A percentile compares a stretch with the other conserved stretches of the same genome.
phyloP scores from a whole-genome alignment of 2,797 vertebrate genomes.

The Pelochelys cantorii region DNA sequence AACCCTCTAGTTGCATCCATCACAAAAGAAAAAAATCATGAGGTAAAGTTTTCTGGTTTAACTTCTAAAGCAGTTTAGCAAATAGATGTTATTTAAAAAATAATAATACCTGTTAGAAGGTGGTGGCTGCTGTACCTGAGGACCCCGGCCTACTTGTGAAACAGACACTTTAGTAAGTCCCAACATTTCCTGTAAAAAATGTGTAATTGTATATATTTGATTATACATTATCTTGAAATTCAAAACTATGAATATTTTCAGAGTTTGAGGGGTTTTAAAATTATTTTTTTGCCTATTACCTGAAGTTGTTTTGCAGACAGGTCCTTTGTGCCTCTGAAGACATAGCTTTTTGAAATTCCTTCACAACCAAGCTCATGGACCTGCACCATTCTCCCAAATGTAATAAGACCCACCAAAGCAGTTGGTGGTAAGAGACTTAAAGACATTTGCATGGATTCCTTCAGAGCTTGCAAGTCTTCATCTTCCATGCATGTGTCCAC shows the following conservation, averaged over 20 bases:
- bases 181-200: conserved; percentile 90
- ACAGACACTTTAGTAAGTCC: conserved; percentile 91
- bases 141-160: conserved; percentile 87
- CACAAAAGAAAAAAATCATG: not conserved
- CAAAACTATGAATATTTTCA: not conserved
- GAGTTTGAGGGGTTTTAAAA: not conserved
- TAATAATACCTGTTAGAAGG: conserved; percentile 90
- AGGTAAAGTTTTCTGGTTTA: not conserved
- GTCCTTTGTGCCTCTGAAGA: conserved; percentile 96
- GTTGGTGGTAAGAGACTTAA: conserved; percentile 94
- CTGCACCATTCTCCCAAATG: conserved; percentile 97
- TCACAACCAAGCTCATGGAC: conserved; percentile 97
- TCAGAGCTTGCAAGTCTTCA: conserved; percentile 95
- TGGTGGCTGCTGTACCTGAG: conserved; percentile 89
- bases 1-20: not conserved
- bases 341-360: conserved; percentile 97
- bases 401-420: conserved; percentile 94
- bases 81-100: not conserved
- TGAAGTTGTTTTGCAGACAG: conserved; percentile 94
- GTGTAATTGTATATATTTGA: not conserved
- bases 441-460: conserved; percentile 98
- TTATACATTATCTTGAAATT: not conserved
- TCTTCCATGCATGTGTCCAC: conserved; percentile 99
- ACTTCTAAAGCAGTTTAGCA: not conserved
- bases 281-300: conserved; percentile 73